Evolutionary conservation across 2,888 invertebrate species (phyloP).

Genomic region (Trilocha varians): DNA sequence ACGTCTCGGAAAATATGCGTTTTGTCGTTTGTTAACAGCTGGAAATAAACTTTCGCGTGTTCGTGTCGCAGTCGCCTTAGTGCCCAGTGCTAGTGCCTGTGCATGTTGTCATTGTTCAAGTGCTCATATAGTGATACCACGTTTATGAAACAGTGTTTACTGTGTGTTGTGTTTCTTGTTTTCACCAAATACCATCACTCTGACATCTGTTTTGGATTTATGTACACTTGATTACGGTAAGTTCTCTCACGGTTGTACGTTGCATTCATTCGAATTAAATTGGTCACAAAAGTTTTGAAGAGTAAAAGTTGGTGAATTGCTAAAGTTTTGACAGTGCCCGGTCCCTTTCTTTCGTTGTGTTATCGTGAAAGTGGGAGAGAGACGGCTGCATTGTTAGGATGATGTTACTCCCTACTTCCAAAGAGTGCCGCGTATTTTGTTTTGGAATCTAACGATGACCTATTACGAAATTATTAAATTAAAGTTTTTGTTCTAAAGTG

Average conservation of each 20-base stretch:
- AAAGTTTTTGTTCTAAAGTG: constrained; percentile 29
- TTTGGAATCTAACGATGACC: constrained; percentile 56
- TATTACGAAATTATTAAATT: constrained; percentile 53
- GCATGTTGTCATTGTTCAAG: constrained; percentile 27
- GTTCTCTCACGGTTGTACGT: constrained; percentile 20
- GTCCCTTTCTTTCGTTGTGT: constrained; percentile 32
- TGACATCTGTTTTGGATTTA: constrained; percentile 64
- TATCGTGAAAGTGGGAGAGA: constrained; percentile 35
- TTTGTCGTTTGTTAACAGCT: constrained; percentile 36
- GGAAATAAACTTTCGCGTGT: constrained; percentile 53
- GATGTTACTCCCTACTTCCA: constrained; percentile 47
- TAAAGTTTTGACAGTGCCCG: constrained; percentile 53
- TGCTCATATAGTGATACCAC: constrained; percentile 36
- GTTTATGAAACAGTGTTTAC: constrained; percentile 42
- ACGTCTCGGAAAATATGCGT: constrained; percentile 51
- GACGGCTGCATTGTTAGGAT: constrained; percentile 27
- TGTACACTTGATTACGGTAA: constrained; percentile 63
- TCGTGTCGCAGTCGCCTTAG: constrained; percentile 32
- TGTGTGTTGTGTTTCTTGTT: constrained; percentile 59
- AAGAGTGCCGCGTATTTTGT: constrained; percentile 62
- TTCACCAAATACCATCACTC: constrained; percentile 47
- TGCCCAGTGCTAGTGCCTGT: constrained; percentile 47
- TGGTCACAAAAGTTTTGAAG: constrained; percentile 27
- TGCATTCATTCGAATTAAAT: constrained; percentile 12
- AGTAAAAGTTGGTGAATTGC: constrained; percentile 41